Conservation (phyloP, 2,113 vertebrate species). For the Odontesthes bonariensis region DNA sequence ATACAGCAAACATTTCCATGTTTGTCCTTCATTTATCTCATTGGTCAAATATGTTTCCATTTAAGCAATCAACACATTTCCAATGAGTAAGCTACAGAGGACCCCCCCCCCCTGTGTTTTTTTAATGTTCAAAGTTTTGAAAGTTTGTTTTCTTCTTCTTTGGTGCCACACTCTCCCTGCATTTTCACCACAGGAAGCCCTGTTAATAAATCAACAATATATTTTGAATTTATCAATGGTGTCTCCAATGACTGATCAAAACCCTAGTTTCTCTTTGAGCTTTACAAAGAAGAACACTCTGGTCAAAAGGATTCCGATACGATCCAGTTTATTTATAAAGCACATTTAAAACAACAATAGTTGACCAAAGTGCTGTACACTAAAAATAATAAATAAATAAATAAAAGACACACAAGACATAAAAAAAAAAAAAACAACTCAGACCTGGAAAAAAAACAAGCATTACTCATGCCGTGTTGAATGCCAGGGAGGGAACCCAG, state of each 20-base stretch:
- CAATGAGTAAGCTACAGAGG: background rate
- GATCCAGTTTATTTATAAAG: too few species aligned
- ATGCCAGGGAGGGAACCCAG: too few species aligned
- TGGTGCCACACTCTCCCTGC: background rate
- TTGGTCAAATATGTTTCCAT: background rate
- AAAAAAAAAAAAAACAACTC: too few species aligned
- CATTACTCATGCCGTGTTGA: too few species aligned
- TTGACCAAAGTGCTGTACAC: too few species aligned
- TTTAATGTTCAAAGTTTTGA: background rate
- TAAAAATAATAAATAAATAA: too few species aligned
- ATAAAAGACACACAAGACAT: too few species aligned
- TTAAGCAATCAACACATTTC: conserved; percentile 21
- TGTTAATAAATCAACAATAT: conserved; percentile 10
- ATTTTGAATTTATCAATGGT: conserved; percentile 22
- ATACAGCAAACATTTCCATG: background rate
- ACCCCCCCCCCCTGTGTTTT: background rate
- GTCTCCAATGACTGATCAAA: conserved; percentile 27
- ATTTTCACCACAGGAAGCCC: conserved; percentile 15
- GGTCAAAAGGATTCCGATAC: too few species aligned
- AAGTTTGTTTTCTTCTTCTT: conserved; percentile 5
- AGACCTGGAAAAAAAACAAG: too few species aligned
- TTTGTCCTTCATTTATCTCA: background rate
- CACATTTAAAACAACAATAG: conserved; percentile 2
- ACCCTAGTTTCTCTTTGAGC: conserved; percentile 8
- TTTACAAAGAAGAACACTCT: background rate